These are phyloP conservation scores for Octopus sinensis DNA, from an alignment of 1,140 invertebrate species.

Conservation along the genomic window DNA sequence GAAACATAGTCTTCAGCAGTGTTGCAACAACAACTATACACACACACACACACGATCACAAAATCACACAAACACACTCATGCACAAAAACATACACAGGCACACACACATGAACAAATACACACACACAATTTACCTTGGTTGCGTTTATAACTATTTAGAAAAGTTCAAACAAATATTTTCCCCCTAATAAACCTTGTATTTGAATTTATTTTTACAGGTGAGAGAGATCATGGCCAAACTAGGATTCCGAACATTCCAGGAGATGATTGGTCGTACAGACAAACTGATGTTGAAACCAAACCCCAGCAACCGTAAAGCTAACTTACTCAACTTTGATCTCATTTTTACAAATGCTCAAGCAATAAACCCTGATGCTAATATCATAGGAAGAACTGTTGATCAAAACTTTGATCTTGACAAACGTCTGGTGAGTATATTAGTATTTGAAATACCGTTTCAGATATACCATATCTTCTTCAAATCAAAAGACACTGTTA, in stretches of 20 bases:
- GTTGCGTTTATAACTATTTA: too few species aligned
- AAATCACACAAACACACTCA: too few species aligned
- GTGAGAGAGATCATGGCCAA: constrained; percentile 84
- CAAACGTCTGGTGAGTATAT: constrained; percentile 66
- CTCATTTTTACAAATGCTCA: constrained; percentile 85
- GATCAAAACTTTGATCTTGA: constrained; percentile 86
- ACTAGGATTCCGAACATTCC: constrained; percentile 82
- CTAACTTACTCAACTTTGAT: constrained; percentile 79
- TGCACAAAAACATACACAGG: too few species aligned
- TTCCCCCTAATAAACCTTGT: too few species aligned
- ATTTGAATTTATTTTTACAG: constrained; percentile 53
- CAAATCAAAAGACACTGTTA: not conserved
- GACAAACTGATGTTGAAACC: constrained; percentile 67
- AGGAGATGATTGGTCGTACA: constrained; percentile 91
- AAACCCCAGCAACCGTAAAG: constrained; percentile 70
- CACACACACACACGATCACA: too few species aligned
- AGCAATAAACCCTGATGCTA: constrained; percentile 81
- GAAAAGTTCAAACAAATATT: too few species aligned
- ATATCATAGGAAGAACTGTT: constrained; percentile 86
- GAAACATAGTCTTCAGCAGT: too few species aligned
- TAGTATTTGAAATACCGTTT: not conserved
- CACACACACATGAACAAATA: too few species aligned
- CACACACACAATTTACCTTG: too few species aligned
- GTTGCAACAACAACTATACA: too few species aligned
- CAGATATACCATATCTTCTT: too few species aligned